Evolutionary conservation across 2,797 vertebrate species (phyloP).

Genomic region (Helicolenus hilgendorfi): DNA sequence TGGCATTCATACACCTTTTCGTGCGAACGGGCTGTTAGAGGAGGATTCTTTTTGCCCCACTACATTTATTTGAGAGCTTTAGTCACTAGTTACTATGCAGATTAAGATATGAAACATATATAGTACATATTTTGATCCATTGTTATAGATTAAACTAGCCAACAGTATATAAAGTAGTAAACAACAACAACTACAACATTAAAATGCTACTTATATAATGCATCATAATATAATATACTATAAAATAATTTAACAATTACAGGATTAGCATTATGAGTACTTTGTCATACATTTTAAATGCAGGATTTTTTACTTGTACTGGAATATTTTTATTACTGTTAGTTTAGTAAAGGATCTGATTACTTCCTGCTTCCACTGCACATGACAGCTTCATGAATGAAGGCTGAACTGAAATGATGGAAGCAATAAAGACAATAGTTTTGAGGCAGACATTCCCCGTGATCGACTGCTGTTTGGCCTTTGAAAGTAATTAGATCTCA

Average conservation of each 20-base stretch:
- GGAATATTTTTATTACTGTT: background rate
- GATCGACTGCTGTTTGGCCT: constrained; percentile 11
- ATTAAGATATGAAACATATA: background rate
- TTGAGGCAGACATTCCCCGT: background rate
- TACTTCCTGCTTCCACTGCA: background rate
- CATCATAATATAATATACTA: background rate
- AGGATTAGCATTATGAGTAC: background rate
- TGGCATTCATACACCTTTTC: background rate
- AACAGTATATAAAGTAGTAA: background rate
- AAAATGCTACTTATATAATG: background rate
- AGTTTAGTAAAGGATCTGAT: background rate
- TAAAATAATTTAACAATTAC: background rate
- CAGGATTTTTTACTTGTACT: background rate
- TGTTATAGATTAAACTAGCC: background rate
- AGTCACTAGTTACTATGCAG: background rate
- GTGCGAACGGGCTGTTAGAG: background rate
- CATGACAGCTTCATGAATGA: background rate
- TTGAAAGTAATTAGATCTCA: constrained; percentile 40
- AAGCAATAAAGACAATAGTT: constrained; percentile 26
- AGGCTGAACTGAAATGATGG: background rate
- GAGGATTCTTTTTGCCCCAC: background rate
- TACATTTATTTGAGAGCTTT: background rate
- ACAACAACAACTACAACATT: background rate
- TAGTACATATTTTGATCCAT: background rate
- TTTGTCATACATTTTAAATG: background rate